phyloP scores from a whole-genome alignment of 2,797 vertebrate genomes.

The Hybognathus amarus region DNA sequence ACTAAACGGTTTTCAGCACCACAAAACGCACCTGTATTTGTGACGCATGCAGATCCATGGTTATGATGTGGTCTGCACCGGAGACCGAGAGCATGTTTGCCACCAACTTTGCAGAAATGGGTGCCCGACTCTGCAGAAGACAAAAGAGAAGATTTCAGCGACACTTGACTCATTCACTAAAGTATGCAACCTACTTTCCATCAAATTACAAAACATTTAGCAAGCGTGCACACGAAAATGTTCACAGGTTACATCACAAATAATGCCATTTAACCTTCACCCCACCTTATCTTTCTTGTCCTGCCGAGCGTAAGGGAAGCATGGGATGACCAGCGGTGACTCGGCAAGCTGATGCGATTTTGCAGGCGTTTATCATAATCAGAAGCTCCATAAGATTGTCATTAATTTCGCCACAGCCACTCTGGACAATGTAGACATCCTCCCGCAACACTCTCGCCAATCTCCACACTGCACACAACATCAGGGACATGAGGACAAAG shows the following conservation, averaged over 20 bases:
- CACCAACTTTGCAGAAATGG: slow-evolving; percentile 97
- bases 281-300: slow-evolving; percentile 99
- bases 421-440: slow-evolving; percentile 98
- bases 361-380: slow-evolving; percentile 99
- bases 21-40: slow-evolving; percentile 91
- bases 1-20: too few relatives aligned
- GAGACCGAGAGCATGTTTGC: slow-evolving; percentile 99
- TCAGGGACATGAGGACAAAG: neutral
- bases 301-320: slow-evolving; percentile 95
- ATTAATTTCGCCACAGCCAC: slow-evolving; percentile 97
- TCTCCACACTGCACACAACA: slow-evolving; percentile 86
- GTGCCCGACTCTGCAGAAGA: slow-evolving; percentile 89
- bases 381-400: slow-evolving; percentile 98
- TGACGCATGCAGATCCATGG: slow-evolving; percentile 98
- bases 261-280: slow-evolving; percentile 31
- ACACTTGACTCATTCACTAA: slow-evolving; percentile 59
- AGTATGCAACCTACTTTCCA: neutral
- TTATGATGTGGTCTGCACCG: slow-evolving; percentile 97
- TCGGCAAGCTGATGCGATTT: slow-evolving; percentile 95
- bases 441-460: slow-evolving; percentile 98
- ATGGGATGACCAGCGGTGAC: slow-evolving; percentile 98
- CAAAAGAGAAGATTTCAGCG: slow-evolving; percentile 48
- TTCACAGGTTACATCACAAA: neutral
- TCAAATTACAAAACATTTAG: neutral
- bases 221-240: neutral